A percentile compares a stretch with the other conserved stretches of the same genome.
These are phyloP conservation scores for Pachycephala philippinensis DNA, from an alignment of 2,113 vertebrate genomes.

Conservation along the genomic window DNA sequence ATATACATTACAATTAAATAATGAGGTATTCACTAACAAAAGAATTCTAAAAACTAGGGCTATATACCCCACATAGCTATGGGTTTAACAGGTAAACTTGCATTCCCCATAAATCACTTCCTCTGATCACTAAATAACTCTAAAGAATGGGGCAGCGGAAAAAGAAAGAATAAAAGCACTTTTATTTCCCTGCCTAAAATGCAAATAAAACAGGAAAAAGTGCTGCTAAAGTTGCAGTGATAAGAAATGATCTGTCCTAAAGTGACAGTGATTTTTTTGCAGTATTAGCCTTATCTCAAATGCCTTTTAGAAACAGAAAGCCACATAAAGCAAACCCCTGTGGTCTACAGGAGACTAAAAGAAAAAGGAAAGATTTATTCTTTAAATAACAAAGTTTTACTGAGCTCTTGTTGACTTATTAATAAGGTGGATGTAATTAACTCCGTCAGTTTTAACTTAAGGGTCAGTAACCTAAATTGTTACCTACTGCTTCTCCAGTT, in stretches of 20 bases:
- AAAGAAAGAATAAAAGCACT: fast-evolving
- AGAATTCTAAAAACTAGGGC: not conserved
- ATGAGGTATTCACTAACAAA: not conserved
- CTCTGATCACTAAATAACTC: not conserved
- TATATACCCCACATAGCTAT: not conserved
- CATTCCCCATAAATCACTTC: not conserved
- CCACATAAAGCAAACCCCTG: not conserved
- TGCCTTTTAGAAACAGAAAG: not conserved
- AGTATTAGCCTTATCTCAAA: not conserved
- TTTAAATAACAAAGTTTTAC: not conserved
- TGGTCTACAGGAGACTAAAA: not conserved
- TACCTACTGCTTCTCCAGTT: not conserved
- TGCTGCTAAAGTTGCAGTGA: not conserved
- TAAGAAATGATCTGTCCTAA: not conserved
- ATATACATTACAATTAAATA: conserved; percentile 42
- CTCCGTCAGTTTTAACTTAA: not conserved
- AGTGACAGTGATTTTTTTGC: not conserved
- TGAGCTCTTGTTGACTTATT: not conserved
- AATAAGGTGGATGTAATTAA: not conserved
- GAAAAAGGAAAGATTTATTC: not conserved
- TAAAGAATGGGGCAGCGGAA: not conserved
- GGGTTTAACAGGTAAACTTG: not conserved
- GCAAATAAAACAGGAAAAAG: not conserved
- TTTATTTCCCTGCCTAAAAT: not conserved
- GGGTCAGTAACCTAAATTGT: not conserved